Evolutionary conservation across 2,797 vertebrate species (phyloP).

Genomic region (Fundulus diaphanus): DNA sequence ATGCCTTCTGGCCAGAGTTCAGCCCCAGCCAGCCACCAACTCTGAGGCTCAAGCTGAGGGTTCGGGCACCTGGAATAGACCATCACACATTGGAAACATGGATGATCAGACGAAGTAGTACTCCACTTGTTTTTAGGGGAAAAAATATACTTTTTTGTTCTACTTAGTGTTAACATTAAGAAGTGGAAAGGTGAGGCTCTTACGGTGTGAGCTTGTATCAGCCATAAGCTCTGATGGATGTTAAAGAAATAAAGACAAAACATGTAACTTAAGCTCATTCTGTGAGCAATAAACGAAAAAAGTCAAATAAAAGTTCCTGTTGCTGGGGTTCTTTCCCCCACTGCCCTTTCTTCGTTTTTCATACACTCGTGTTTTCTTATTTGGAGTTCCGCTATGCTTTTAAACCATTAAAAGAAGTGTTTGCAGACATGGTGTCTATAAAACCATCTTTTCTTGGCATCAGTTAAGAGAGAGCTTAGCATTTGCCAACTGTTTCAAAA

Average conservation of each 20-base stretch:
- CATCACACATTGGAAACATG: neutral
- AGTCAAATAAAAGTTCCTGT: neutral
- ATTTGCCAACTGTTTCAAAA: no score
- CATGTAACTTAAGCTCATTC: neutral
- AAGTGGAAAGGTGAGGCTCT: neutral
- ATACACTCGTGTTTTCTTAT: no score
- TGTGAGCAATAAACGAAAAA: neutral
- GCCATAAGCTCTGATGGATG: neutral
- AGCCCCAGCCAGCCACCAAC: constrained; percentile 71
- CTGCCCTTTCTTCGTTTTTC: no score
- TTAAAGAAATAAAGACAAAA: neutral
- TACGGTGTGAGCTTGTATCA: no score
- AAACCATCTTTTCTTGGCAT: no score
- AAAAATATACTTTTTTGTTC: neutral
- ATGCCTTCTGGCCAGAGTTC: constrained; percentile 80
- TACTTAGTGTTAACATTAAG: neutral
- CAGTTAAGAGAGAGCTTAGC: no score
- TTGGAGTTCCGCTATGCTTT: no score
- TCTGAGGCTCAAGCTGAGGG: constrained; percentile 58
- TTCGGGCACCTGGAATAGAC: neutral
- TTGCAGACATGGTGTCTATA: no score
- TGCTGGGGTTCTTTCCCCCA: no score
- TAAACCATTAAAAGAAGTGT: no score
- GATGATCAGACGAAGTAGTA: neutral
- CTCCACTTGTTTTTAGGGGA: neutral